phyloP scores from a whole-genome alignment of 2,113 vertebrate genomes.

The Brachirus orientalis region DNA sequence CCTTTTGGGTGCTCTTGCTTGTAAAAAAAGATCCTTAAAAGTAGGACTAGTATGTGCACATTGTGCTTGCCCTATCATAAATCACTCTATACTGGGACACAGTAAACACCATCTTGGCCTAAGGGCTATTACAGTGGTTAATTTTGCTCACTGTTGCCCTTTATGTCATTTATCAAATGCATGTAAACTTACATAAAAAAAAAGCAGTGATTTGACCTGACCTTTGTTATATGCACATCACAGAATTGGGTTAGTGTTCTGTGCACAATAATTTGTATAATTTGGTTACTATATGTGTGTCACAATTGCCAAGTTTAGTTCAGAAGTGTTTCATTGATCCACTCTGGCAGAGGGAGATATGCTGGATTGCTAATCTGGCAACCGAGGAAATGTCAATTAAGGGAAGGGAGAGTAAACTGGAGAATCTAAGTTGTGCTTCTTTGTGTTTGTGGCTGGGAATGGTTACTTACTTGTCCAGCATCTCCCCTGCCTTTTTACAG shows the following conservation, averaged over 20 bases:
- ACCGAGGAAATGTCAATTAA: constrained; percentile 46
- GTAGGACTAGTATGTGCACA: constrained; percentile 7
- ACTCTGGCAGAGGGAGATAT: constrained; percentile 33
- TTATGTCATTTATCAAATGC: constrained; percentile 34
- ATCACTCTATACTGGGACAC: constrained; percentile 14
- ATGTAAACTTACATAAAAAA: constrained; percentile 11
- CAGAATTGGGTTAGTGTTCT: constrained; percentile 28
- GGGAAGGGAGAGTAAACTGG: not conserved
- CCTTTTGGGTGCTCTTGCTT: constrained; percentile 17
- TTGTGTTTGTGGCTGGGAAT: no score
- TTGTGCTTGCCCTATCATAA: constrained; percentile 21
- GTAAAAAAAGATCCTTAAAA: constrained; percentile 32
- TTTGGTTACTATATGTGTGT: constrained; percentile 28
- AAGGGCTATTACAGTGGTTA: constrained; percentile 21
- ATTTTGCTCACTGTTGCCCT: constrained; percentile 37
- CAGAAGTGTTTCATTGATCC: constrained; percentile 52
- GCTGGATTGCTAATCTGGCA: constrained; percentile 55
- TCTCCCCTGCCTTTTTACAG: no score
- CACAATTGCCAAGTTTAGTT: constrained; percentile 35
- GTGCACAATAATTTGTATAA: constrained; percentile 23
- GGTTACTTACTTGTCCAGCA: no score
- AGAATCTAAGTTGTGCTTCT: no score
- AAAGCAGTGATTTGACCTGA: constrained; percentile 7
- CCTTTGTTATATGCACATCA: constrained; percentile 12
- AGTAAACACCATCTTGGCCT: constrained; percentile 34